Percentiles rank a stretch among this genome's conserved stretches.
phyloP scores from a whole-genome alignment of 2,113 vertebrate genomes.

The Hemichromis elongatus region DNA sequence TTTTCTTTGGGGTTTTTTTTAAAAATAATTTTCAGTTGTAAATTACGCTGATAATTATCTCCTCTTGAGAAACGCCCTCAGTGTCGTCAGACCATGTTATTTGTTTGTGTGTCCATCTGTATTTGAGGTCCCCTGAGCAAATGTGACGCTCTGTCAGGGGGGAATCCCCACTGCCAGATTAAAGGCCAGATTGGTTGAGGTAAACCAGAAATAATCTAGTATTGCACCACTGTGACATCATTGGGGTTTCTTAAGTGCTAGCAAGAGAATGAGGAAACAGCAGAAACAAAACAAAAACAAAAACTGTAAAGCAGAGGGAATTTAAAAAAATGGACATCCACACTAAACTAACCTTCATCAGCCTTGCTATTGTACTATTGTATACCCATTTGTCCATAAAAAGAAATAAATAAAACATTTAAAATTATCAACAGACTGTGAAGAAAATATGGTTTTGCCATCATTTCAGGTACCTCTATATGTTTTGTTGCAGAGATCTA shows the following conservation, averaged over 20 bases:
- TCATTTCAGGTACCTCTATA: not conserved
- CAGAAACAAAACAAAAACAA: not conserved
- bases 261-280: not conserved
- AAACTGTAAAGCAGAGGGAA: not conserved
- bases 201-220: constrained; percentile 23
- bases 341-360: not conserved
- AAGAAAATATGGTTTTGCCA: not conserved
- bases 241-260: not conserved
- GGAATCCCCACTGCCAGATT: constrained; percentile 28
- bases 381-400: not conserved
- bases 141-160: constrained; percentile 1
- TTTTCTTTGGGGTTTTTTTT: not conserved
- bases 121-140: constrained; percentile 18
- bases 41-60: constrained; percentile 30
- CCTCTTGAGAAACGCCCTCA: constrained; percentile 26
- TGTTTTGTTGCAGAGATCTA: not conserved
- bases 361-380: not conserved
- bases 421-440: not conserved
- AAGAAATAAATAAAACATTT: not conserved
- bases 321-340: not conserved
- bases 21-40: constrained; percentile 14
- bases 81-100: not conserved
- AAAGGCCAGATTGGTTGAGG: constrained; percentile 16
- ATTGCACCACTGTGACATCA: constrained; percentile 17
- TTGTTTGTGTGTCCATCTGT: constrained; percentile 34